Evolutionary conservation across 1,140 invertebrate genomes (phyloP).

Genomic region (Lineus longissimus): DNA sequence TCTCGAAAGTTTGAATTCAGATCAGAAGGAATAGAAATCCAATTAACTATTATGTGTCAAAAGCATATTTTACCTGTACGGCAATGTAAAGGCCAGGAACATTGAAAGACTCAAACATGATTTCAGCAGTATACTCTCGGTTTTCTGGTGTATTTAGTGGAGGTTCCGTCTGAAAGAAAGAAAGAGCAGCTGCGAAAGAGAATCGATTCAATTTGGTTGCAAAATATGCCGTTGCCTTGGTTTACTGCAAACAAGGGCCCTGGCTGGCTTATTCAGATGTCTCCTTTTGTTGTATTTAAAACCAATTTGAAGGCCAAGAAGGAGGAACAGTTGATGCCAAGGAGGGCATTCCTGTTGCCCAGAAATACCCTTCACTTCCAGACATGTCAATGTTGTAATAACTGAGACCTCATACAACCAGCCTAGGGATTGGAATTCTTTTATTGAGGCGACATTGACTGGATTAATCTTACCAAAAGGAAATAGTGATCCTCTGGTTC

Average conservation of each 20-base stretch:
- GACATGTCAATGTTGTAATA: too few species aligned
- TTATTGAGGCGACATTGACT: too few species aligned
- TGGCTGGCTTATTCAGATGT: too few species aligned
- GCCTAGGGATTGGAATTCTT: too few species aligned
- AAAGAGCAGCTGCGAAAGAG: conserved; percentile 11
- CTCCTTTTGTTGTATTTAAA: too few species aligned
- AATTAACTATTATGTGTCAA: neutral
- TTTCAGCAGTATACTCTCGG: conserved; percentile 98
- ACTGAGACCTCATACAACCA: too few species aligned
- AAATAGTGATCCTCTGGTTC: conserved; percentile 99
- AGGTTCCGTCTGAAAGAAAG: conserved; percentile 78
- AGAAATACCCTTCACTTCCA: too few species aligned
- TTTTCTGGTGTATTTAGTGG: conserved; percentile 99
- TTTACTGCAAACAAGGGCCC: too few species aligned
- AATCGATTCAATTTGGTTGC: neutral
- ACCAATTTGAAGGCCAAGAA: too few species aligned
- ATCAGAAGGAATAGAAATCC: too few species aligned
- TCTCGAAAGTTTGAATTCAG: neutral
- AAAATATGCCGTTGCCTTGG: neutral
- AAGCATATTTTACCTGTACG: conserved; percentile 62
- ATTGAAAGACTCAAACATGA: conserved; percentile 99
- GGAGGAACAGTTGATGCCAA: too few species aligned
- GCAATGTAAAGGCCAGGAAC: conserved; percentile 98
- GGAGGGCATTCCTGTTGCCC: too few species aligned
- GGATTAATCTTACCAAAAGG: conserved; percentile 62